Conservation (phyloP, 2,888 invertebrate species). For the Bellardia pandia region DNA sequence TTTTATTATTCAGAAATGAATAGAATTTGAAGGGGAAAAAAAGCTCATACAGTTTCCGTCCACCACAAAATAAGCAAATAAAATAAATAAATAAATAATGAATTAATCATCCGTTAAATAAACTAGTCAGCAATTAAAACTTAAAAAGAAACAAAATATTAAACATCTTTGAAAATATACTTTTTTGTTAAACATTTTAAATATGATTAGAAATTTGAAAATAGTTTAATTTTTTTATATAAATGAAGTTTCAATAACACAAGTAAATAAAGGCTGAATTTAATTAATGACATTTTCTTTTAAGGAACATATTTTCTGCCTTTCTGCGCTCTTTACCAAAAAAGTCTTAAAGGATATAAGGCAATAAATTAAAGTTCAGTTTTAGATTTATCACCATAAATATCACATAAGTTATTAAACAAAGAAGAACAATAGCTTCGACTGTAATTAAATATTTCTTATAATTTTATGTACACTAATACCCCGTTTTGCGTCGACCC, state of each 20-base stretch:
- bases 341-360: too few species aligned
- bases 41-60: conserved; percentile 67
- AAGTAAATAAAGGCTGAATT: neutral
- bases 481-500: too few species aligned
- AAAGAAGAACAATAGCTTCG: too few species aligned
- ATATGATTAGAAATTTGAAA: neutral
- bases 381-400: too few species aligned
- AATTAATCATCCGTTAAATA: conserved; percentile 29
- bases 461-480: too few species aligned
- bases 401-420: too few species aligned
- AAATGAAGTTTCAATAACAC: neutral
- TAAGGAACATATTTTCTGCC: too few species aligned
- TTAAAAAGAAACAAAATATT: conserved; percentile 42
- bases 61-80: conserved; percentile 59
- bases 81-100: neutral
- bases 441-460: too few species aligned
- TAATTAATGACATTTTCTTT: neutral
- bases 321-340: too few species aligned
- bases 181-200: neutral
- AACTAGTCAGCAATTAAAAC: conserved; percentile 64
- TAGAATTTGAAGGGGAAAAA: neutral
- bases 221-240: neutral
- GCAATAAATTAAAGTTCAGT: too few species aligned
- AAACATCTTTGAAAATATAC: neutral
- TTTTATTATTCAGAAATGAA: neutral